Evolutionary conservation across 2,113 vertebrate genomes (phyloP).

Genomic region (Salvelinus alpinus): DNA sequence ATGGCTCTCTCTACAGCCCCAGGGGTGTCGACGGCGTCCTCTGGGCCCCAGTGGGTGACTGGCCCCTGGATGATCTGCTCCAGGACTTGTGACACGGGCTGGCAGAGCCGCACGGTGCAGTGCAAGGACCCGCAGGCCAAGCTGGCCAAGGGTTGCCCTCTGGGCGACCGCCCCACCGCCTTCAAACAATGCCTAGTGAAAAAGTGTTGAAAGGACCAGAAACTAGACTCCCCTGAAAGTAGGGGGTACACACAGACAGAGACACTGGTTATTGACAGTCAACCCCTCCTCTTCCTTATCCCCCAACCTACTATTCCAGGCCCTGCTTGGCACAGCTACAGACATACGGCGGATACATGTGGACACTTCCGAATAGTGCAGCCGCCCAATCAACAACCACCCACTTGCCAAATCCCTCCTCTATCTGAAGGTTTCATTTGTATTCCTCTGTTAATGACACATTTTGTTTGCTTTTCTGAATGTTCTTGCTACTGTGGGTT

Average conservation of each 20-base stretch:
- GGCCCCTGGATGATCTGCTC: conserved; percentile 93
- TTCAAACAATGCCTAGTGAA: conserved; percentile 93
- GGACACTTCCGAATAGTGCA: not conserved
- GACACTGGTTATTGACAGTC: not conserved
- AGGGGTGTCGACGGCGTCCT: conserved; percentile 31
- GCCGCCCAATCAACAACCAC: too few relatives aligned
- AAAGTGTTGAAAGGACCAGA: conserved; percentile 82
- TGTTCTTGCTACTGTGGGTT: too few relatives aligned
- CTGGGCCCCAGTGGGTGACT: conserved; percentile 85
- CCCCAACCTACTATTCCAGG: not conserved
- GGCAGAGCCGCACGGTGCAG: conserved; percentile 97
- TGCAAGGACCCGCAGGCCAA: conserved; percentile 87
- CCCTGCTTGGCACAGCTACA: not conserved
- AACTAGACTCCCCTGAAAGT: not conserved
- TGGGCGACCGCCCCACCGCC: conserved; percentile 84
- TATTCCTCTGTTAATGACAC: too few relatives aligned
- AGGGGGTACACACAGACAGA: not conserved
- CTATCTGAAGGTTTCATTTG: too few relatives aligned
- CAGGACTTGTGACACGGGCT: conserved; percentile 93
- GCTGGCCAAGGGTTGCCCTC: conserved; percentile 85
- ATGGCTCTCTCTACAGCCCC: conserved; percentile 52
- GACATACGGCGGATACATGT: not conserved
- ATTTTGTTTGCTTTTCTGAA: too few relatives aligned
- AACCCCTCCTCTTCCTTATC: not conserved
- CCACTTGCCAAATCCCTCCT: too few relatives aligned